Evolutionary conservation across 2,113 vertebrate genomes (phyloP).

Genomic region (Glareola pratincola): DNA sequence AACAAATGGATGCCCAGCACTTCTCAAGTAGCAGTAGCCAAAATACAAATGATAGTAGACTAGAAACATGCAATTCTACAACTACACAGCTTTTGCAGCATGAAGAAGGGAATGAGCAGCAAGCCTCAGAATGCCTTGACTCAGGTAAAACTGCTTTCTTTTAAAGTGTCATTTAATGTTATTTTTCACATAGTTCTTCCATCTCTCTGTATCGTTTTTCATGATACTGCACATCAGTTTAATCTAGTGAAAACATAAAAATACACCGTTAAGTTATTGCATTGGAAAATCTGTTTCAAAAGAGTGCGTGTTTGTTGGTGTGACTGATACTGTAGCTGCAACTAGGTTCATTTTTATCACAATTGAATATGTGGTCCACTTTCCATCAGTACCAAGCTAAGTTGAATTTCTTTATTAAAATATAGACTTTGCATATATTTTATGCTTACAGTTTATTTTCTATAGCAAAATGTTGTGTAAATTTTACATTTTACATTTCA

Average conservation of each 20-base stretch:
- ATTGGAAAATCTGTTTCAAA: neutral
- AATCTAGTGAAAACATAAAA: neutral
- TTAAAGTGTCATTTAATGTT: neutral
- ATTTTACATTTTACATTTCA: neutral
- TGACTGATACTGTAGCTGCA: neutral
- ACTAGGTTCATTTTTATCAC: neutral
- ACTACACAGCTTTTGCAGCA: conserved; percentile 69
- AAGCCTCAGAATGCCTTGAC: conserved; percentile 72
- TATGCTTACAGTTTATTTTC: neutral
- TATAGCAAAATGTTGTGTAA: neutral
- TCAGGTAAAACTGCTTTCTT: conserved; percentile 69
- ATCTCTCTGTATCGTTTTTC: neutral
- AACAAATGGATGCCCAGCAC: conserved; percentile 43
- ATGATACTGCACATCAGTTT: fast-evolving
- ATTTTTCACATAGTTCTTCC: neutral
- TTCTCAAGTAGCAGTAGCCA: conserved; percentile 46
- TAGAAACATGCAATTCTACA: conserved; percentile 58
- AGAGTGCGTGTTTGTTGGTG: neutral
- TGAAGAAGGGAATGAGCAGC: conserved; percentile 73
- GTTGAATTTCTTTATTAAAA: neutral
- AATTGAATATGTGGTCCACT: neutral
- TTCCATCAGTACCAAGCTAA: neutral
- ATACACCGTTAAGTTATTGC: neutral
- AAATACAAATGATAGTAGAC: conserved; percentile 16
- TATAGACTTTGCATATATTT: neutral